Evolutionary conservation across 2,888 invertebrate species (phyloP), one percentile per base, ranked within the genome.

Genomic region (Orchesella flavescens): DNA sequence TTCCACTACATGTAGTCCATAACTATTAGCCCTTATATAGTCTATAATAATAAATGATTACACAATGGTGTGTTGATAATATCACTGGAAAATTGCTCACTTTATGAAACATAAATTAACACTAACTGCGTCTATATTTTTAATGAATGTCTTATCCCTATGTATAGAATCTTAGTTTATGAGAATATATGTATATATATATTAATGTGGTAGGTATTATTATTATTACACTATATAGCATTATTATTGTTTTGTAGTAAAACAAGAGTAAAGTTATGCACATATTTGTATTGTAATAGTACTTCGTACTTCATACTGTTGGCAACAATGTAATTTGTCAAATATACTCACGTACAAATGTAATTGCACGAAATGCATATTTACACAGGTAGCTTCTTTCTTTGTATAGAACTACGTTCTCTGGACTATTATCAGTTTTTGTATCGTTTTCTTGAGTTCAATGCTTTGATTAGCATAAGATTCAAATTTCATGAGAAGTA

Each of bases 11-110:
- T 13, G 46, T 46, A 55, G n/a, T 55, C 13, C 17, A 15, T 55
- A 55, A n/a, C 4, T 55, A 61, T 13, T 43, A 59, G 17, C 17
- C 19, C 24, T 46, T 55, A 61, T 55, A 68, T 57, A 21, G 44
- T 76, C 63, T 12, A 43, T n/a, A 53, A 53, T 59, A 61, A 69
- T 49, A 53, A 74, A 79, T 75, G 80, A 85, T 85, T 86, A 84
- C 82, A 86, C 86, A 82, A 84, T 86, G 84, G 86, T 86, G 86
- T 86, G 82, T 72, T 73, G 76, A 84, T 86, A 86, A 86, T 86
- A 86, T 86, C 86, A 86, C 86, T 86, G 82, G 86, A 86, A 84
- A 86, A 85, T 86, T 86, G 86, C 86, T 86, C 86, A 86, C 86
- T 84, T 84, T 86, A 79, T 86, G 79, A 17, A 65, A 57, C 57